Evolutionary conservation across 2,888 invertebrate species (phyloP), one percentile per base, ranked within the genome.

Genomic region (Orgyia antiqua): DNA sequence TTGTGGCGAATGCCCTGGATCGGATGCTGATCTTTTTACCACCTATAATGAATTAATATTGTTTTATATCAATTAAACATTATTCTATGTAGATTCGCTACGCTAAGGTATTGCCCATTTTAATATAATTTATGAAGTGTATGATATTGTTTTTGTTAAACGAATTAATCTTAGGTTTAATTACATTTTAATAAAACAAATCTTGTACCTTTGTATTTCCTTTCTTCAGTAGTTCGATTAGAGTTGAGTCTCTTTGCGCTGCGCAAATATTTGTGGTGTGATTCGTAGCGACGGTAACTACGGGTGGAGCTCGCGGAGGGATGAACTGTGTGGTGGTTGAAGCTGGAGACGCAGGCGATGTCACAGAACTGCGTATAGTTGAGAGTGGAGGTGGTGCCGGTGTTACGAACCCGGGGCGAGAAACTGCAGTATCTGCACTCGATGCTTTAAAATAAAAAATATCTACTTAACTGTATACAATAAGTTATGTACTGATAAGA

Each of bases 171-270:
- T n/a, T n/a, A n/a, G n/a, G n/a, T n/a, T n/a, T n/a, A n/a, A 15
- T 15, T 4, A 6, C 15, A 15, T 15, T 4, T 15, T 15, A 15
- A 15, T 15, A 15, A 6, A 15, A 15, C 15, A 6, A 15, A 15
- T 15, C 15, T n/a, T 11, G 10, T 29, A 51, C 89, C 77, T 90
- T 91, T 11, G 88, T 83, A 43, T 72, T 82, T 24, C 91, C 91
- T 42, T 91, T 89, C 75, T 94, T 94, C 27, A 94, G 80, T 33
- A 94, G 86, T 69, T 94, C 94, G 42, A 94, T 93, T 24, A 94
- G 80, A 3, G 93, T 93, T 39, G 94, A 93, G 45, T 94, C 94
- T 69, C 93, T 92, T 34, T 90, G 90, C 24, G 61, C 52, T 6
- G 67, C 45, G 28, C 60, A 59, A 11, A 64, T 56, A 31, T 54